Evolutionary conservation across 2,113 vertebrate genomes (phyloP).

Genomic region (Gavia stellata): DNA sequence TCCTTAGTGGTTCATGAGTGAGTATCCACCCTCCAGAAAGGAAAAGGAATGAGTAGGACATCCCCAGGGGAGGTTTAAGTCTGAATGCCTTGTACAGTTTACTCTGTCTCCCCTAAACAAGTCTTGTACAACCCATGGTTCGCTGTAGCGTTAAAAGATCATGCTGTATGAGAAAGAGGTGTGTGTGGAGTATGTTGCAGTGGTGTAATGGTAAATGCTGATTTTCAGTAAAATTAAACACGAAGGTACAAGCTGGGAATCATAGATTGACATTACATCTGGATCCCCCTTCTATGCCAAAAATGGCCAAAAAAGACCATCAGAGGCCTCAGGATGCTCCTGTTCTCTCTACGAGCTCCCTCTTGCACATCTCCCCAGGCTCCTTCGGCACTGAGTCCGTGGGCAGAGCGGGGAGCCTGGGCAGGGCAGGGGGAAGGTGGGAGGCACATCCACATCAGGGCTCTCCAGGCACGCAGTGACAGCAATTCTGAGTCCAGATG

Average conservation of each 20-base stretch:
- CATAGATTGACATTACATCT: background rate
- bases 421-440: background rate
- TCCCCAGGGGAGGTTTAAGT: background rate
- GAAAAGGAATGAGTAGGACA: background rate
- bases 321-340: background rate
- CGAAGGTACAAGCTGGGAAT: background rate
- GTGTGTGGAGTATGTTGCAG: rapidly evolving
- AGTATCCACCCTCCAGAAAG: background rate
- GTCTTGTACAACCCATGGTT: background rate
- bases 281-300: background rate
- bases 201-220: background rate
- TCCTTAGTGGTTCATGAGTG: background rate
- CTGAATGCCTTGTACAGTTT: background rate
- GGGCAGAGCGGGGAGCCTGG: background rate
- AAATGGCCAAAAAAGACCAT: background rate
- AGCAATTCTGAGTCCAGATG: background rate
- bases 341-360: background rate
- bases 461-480: rapidly evolving
- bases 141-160: background rate
- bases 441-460: background rate
- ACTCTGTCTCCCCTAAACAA: background rate
- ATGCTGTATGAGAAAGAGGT: background rate
- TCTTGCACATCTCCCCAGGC: background rate
- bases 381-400: rapidly evolving
- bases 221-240: background rate